Base-by-base conservation (phyloP, 2,888 invertebrate species). In the Eumacrocentrus americanus region DNA sequence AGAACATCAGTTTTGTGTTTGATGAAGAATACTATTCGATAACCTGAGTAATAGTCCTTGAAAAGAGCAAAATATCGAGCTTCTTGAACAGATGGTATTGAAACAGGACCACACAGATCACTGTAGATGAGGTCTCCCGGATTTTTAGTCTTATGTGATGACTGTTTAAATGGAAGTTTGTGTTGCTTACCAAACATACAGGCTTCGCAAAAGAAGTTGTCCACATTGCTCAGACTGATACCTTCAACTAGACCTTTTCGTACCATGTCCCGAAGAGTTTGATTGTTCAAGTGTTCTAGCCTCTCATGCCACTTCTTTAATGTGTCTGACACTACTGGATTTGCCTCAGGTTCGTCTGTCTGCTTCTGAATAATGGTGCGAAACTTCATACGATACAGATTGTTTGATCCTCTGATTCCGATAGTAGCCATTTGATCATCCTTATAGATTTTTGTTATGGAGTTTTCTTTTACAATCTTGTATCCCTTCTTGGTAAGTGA, bases 91-190 rank as follows among this genome's bases (percentile, higher is more conserved):
- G 61, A 63, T 12, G 48, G 34, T 14, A 51, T 38, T 16, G 34
- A 35, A 62, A 66, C 66, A 0, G 67, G 63, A 18, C 67, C 66
- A 53, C 62, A 58, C 5, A 64, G 42, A 50, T 67, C 64, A 7
- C 48, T 62, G 34, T 62, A 59, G 4, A 68, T 42, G 12, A 56
- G 47, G 25, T 68, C 62, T 12, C 65, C 69, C 1, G 60, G 53
- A 4, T 9, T 29, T 29, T 29, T 4, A 29, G 29, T 6, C 9
- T 29, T 29, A 4, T 4, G 4, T 9, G 9, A 6, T 4, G 35
- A 14, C 16, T 35, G 5, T 9, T 52, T 46, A 34, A 60, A 62
- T 1, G 60, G 51, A 11, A 62, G 34, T 9, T 60, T 52, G 38
- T 62, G 60, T 48, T 55, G 59, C 52, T 61, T 63, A 1, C 63